Conservation (phyloP, 2,797 vertebrate species). For the Melanotaenia maccullochi region DNA sequence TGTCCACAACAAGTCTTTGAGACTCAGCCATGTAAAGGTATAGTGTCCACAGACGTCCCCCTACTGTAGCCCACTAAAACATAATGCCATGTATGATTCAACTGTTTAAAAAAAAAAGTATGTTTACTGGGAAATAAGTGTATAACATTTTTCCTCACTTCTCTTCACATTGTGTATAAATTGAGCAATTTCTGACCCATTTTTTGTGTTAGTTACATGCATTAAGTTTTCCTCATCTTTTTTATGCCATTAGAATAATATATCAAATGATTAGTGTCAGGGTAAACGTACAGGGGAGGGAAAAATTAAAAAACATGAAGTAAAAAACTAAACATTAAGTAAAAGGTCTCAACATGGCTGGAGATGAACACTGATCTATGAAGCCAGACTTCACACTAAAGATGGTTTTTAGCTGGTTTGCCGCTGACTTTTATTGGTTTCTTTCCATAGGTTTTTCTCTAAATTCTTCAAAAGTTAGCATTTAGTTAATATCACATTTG, state of each 20-base stretch:
- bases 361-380: not conserved
- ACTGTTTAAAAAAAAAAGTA: not conserved
- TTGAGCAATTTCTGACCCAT: not conserved
- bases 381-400: not conserved
- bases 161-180: not conserved
- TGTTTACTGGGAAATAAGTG: not conserved
- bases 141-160: not conserved
- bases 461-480: not conserved
- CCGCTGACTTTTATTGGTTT: slow-evolving; percentile 15
- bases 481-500: not conserved
- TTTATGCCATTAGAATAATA: not conserved
- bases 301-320: not conserved
- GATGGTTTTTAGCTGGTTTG: not conserved
- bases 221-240: not conserved
- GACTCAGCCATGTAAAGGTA: slow-evolving; percentile 94
- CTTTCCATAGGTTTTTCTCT: not conserved
- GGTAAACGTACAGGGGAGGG: not conserved
- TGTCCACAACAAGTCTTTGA: slow-evolving; percentile 91
- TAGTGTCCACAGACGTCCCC: not conserved
- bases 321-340: not conserved
- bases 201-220: not conserved
- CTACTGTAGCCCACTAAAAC: not conserved
- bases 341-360: not conserved
- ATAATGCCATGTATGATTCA: not conserved
- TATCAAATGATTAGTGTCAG: not conserved